A percentile compares a stretch with the other conserved stretches of the same genome.
Evolutionary conservation across 2,113 vertebrate genomes (phyloP).

Genomic region (Seriola aureovittata): DNA sequence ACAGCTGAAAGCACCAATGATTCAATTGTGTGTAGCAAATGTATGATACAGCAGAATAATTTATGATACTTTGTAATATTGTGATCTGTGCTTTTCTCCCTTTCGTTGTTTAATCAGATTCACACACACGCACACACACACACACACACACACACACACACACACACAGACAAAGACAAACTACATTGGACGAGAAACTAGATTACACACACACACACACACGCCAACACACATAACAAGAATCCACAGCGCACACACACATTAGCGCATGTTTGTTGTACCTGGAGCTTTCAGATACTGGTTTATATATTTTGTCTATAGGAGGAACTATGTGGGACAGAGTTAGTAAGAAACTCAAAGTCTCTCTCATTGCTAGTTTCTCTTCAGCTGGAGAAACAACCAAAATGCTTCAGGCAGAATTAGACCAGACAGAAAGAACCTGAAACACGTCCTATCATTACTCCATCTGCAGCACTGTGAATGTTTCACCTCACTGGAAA

Average conservation of each 20-base stretch:
- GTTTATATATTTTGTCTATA: conserved; percentile 38
- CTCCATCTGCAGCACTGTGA: conserved; percentile 57
- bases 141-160: conserved; percentile 24
- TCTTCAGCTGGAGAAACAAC: conserved; percentile 47
- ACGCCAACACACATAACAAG: conserved; percentile 35
- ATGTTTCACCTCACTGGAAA: conserved; percentile 39
- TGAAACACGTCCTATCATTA: conserved; percentile 23
- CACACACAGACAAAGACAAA: conserved; percentile 41
- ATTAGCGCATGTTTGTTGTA: conserved; percentile 41
- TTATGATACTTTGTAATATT: conserved; percentile 57
- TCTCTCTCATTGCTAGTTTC: conserved; percentile 35
- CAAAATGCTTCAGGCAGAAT: conserved; percentile 48
- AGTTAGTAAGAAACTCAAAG: conserved; percentile 12
- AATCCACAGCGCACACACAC: conserved; percentile 52
- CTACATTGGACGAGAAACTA: conserved; percentile 33
- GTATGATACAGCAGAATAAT: conserved; percentile 58
- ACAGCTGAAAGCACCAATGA: conserved; percentile 72
- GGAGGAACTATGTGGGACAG: conserved; percentile 37
- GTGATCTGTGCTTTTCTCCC: conserved; percentile 60
- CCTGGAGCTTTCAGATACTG: conserved; percentile 45
- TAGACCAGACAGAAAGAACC: conserved; percentile 16
- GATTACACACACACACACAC: conserved; percentile 40
- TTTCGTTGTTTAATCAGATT: conserved; percentile 34
- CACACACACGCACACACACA: conserved; percentile 26
- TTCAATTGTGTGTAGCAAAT: conserved; percentile 52